Evolutionary conservation across 30 jellyfish, hydroid and myxozoan species (phyloP).

Genomic region (Catostylus mosaicus): DNA sequence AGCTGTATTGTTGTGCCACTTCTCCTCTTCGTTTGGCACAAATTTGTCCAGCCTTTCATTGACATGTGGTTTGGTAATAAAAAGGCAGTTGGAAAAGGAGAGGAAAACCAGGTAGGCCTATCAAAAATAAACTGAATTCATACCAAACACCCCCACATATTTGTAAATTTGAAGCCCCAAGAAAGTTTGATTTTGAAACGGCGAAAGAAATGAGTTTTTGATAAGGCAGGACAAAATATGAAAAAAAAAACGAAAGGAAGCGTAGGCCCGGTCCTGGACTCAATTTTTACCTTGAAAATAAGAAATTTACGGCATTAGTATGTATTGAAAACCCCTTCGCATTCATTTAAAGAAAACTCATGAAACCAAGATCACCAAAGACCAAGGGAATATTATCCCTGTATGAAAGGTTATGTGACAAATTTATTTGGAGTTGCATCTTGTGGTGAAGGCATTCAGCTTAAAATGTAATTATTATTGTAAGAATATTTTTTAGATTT

Average conservation of each 20-base stretch:
- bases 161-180: not conserved
- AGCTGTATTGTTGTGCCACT: conserved; percentile 85
- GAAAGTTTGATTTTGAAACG: not conserved
- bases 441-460: not conserved
- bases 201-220: not conserved
- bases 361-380: too few relatives aligned
- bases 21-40: conserved; percentile 87
- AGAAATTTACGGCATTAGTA: too few relatives aligned
- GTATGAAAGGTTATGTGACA: not conserved
- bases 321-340: too few relatives aligned
- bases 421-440: not conserved
- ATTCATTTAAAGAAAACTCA: too few relatives aligned
- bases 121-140: not conserved
- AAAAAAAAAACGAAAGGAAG: too few relatives aligned
- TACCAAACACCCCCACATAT: not conserved
- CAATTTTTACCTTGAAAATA: too few relatives aligned
- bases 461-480: not conserved
- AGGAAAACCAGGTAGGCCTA: not conserved
- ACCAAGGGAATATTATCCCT: too few relatives aligned
- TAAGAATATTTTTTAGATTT: not conserved
- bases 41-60: conserved; percentile 75
- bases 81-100: conserved; percentile 17
- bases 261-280: too few relatives aligned
- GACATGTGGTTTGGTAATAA: conserved; percentile 72
- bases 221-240: not conserved